These are phyloP conservation scores for Apteryx owenii DNA, from an alignment of 2,113 vertebrate genomes.

Conservation along the genomic window DNA sequence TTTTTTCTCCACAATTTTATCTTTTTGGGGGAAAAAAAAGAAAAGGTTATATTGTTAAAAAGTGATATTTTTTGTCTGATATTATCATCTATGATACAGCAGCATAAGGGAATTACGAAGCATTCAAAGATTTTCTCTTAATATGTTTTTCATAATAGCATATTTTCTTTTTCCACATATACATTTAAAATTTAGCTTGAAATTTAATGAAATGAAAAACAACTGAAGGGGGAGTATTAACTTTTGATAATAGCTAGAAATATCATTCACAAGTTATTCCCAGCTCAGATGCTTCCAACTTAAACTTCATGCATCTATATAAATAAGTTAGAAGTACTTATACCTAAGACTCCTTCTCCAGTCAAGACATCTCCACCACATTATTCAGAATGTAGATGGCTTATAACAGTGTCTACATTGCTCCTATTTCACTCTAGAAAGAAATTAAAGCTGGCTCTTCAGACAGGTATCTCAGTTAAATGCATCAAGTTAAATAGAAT, in stretches of 20 bases:
- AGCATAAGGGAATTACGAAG: background rate
- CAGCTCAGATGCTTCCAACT: background rate
- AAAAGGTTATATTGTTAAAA: background rate
- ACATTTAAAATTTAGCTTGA: background rate
- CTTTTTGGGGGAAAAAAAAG: background rate
- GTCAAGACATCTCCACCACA: background rate
- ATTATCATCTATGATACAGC: background rate
- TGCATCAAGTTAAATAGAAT: background rate
- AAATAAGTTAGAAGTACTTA: background rate
- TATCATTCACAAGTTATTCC: background rate
- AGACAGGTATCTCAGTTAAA: background rate
- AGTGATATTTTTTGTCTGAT: background rate
- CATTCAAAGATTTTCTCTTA: background rate
- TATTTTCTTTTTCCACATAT: background rate
- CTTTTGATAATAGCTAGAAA: background rate
- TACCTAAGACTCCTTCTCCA: background rate
- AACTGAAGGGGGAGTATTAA: background rate
- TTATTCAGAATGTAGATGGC: background rate
- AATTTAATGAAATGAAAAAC: background rate
- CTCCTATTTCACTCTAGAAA: background rate
- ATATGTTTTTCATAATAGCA: background rate
- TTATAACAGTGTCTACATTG: background rate
- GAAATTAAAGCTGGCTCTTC: background rate
- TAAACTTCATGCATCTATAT: background rate
- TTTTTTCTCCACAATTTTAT: background rate